These are phyloP conservation scores for Diogma glabrata DNA, from an alignment of 2,888 invertebrate species.

Conservation along the genomic window DNA sequence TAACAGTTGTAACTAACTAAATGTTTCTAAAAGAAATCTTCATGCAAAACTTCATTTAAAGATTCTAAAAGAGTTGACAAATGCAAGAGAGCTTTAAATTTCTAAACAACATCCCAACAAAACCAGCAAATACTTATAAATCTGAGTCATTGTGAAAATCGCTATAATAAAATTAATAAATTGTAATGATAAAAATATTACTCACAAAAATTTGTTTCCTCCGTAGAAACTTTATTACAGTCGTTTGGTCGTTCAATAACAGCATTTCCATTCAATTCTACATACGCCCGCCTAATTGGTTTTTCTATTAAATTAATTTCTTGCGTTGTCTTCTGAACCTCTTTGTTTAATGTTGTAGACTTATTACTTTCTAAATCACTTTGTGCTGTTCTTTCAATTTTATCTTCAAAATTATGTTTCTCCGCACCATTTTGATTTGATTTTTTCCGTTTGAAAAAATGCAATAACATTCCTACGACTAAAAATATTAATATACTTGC, in stretches of 20 bases:
- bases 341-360: background rate
- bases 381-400: background rate
- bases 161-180: too few relatives aligned
- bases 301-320: constrained; percentile 7
- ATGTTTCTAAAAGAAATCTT: too few relatives aligned
- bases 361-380: constrained; percentile 2
- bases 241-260: constrained; percentile 9
- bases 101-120: too few relatives aligned
- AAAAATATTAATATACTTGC: constrained; percentile 8
- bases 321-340: background rate
- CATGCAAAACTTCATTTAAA: too few relatives aligned
- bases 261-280: constrained; percentile 5
- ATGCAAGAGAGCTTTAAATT: too few relatives aligned
- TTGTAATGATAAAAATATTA: background rate
- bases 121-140: too few relatives aligned
- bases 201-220: constrained; percentile 8
- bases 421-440: background rate
- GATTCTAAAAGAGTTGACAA: too few relatives aligned
- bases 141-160: too few relatives aligned
- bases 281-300: constrained; percentile 5
- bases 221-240: background rate
- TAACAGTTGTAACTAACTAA: too few relatives aligned
- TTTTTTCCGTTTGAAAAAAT: constrained; percentile 4
- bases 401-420: background rate
- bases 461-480: background rate